Base-by-base conservation (phyloP, 1,140 invertebrate genomes). In the Diabrotica virgifera region DNA sequence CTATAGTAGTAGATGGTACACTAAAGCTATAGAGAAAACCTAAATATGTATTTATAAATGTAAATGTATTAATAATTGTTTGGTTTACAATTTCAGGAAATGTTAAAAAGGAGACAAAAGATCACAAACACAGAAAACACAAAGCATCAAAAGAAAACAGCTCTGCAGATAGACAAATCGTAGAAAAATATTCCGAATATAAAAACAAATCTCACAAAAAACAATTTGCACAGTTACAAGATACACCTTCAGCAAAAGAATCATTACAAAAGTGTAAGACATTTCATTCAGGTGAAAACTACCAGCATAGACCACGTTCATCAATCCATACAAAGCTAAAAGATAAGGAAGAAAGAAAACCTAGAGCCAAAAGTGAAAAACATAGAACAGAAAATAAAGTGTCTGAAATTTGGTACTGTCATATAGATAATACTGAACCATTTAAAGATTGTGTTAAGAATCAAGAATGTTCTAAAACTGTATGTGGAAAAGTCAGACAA, bases 221-320 rank as follows among this genome's bases (percentile, higher is more conserved):
- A 8, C 12, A 55, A 13, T 36, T n/a, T 40, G 35, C 36, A n/a
- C 55, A 11, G 12, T 57, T 36, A 12, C 11, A n/a, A 36, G 36
- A 57, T 11, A 14, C 9, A 0, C 14, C 14, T 51, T 24, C n/a
- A 10, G 50, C 5, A 14, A 24, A 60, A 51, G 14, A 8, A 24
- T 24, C n/a, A 9, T 52, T 60, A 35, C 59, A 46, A 35, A 60
- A 38, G 35, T 36, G 52, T 40, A 60, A 60, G 52, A 60, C 59
- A 35, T 50, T 60, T 51, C 59, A 60, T 57, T 24, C 37, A 10
- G 59, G 40, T 7, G 35, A 60, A 52, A 35, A 14, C 2, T 40
- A 37, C 6, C n/a, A 24, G 36, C 14, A 60, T 52, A 13, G 14
- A 9, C n/a, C 38, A 24, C 12, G 40, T 14, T 50, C 10, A 35